Conservation (phyloP, 1,140 invertebrate genomes). For the Zaprionus capensis region DNA sequence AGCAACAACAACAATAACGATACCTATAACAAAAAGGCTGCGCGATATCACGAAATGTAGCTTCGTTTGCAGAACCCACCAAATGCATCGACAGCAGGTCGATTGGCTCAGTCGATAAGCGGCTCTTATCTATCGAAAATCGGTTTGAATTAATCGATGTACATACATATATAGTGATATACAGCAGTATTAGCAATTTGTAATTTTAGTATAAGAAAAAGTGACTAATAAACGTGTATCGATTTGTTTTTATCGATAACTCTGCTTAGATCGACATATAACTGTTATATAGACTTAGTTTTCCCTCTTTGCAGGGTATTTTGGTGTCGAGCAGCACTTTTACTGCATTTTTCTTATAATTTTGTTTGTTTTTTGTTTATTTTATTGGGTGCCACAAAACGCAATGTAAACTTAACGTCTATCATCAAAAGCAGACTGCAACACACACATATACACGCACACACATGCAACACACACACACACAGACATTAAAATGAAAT, state of each 20-base stretch:
- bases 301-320: not conserved
- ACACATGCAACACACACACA: slow-evolving; percentile 1
- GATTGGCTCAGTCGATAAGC: not conserved
- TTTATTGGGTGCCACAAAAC: slow-evolving; percentile 12
- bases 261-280: not conserved
- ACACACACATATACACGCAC: slow-evolving; percentile 1
- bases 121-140: not conserved
- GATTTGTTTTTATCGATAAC: not conserved
- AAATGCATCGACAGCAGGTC: not conserved
- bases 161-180: not conserved
- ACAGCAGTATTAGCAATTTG: too few relatives aligned
- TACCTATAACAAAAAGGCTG: slow-evolving; percentile 8
- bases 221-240: too few relatives aligned
- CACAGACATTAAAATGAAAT: slow-evolving; percentile 16
- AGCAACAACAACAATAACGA: slow-evolving; percentile 13
- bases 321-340: slow-evolving; percentile 1
- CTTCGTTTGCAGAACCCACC: not conserved
- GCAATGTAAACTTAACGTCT: slow-evolving; percentile 16
- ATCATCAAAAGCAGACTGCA: slow-evolving; percentile 19
- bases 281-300: too few relatives aligned
- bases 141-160: not conserved
- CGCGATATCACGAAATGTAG: slow-evolving; percentile 1
- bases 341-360: not conserved
- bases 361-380: slow-evolving; percentile 14
- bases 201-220: too few relatives aligned